These are phyloP conservation scores for Seira musarum DNA, from an alignment of 2,888 invertebrate species.

Conservation along the genomic window DNA sequence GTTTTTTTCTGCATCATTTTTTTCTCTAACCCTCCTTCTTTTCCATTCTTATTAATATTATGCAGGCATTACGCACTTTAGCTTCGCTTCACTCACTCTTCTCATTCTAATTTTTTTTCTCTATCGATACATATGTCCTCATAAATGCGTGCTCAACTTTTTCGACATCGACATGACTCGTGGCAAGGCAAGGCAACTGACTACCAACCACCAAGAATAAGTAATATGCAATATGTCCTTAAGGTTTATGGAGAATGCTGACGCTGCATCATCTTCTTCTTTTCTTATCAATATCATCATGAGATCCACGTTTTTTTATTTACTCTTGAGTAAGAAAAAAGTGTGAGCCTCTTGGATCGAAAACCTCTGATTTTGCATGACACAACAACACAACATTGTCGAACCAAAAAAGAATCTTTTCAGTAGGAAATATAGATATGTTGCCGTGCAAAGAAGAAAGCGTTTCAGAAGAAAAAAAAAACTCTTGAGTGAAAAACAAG, in stretches of 20 bases:
- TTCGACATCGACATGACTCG: slow-evolving; percentile 24
- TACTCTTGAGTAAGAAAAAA: too few species aligned
- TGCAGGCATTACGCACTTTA: background rate
- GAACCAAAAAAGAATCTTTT: too few species aligned
- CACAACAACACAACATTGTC: too few species aligned
- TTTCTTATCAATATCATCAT: slow-evolving; percentile 28
- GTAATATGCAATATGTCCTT: slow-evolving; percentile 22
- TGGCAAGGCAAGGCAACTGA: slow-evolving; percentile 27
- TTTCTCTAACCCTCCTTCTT: slow-evolving; percentile 1
- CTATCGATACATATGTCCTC: background rate
- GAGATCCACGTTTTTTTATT: background rate
- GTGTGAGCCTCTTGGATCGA: background rate
- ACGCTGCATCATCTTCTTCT: too few species aligned
- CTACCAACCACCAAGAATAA: too few species aligned
- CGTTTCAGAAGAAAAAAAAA: background rate
- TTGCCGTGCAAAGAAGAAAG: background rate
- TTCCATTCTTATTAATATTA: slow-evolving; percentile 8
- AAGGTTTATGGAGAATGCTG: background rate
- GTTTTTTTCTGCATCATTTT: too few species aligned
- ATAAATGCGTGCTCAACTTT: slow-evolving; percentile 20
- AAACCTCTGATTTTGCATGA: background rate
- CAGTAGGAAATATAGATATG: too few species aligned
- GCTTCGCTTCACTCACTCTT: background rate
- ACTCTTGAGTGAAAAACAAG: background rate
- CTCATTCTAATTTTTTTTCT: background rate